Percentiles rank a stretch among this genome's conserved stretches.
Conservation (phyloP, 2,888 invertebrate species). For the Agrotis puta region DNA sequence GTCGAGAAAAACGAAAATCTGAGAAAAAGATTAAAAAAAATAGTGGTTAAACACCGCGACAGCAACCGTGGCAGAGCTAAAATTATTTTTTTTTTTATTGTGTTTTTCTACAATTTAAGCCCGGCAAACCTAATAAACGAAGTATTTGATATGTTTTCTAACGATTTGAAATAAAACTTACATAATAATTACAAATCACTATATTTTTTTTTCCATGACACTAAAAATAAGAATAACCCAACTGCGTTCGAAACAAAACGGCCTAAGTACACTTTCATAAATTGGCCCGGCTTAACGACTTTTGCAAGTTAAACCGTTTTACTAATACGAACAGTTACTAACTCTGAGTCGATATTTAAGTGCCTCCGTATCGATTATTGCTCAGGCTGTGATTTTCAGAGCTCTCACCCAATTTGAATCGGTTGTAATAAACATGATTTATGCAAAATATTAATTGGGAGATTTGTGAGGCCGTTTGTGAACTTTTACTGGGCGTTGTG, state of each 20-base stretch:
- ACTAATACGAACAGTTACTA: slow-evolving; percentile 62
- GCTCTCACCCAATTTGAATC: slow-evolving; percentile 47
- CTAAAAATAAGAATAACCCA: too few relatives aligned
- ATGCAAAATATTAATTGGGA: slow-evolving; percentile 51
- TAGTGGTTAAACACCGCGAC: too few relatives aligned
- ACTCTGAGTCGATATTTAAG: slow-evolving; percentile 55
- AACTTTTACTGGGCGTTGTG: slow-evolving; percentile 22
- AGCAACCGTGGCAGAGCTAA: too few relatives aligned
- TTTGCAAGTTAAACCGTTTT: slow-evolving; percentile 66
- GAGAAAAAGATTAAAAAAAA: too few relatives aligned
- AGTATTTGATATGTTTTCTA: too few relatives aligned
- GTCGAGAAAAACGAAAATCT: too few relatives aligned
- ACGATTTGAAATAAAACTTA: too few relatives aligned
- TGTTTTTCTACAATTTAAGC: too few relatives aligned
- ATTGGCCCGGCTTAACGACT: slow-evolving; percentile 67
- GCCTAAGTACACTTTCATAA: slow-evolving; percentile 68
- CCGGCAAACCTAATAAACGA: too few relatives aligned
- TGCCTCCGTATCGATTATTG: slow-evolving; percentile 53
- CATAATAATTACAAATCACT: too few relatives aligned
- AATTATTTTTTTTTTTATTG: too few relatives aligned
- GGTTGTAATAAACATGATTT: slow-evolving; percentile 52
- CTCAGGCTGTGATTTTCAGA: slow-evolving; percentile 55
- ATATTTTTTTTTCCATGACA: too few relatives aligned
- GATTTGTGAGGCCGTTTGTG: slow-evolving; percentile 34
- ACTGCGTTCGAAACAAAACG: slow-evolving; percentile 48